Evolutionary conservation across 1,140 invertebrate species (phyloP), one percentile per base, ranked within the genome.

Genomic region (Penaeus indicus): DNA sequence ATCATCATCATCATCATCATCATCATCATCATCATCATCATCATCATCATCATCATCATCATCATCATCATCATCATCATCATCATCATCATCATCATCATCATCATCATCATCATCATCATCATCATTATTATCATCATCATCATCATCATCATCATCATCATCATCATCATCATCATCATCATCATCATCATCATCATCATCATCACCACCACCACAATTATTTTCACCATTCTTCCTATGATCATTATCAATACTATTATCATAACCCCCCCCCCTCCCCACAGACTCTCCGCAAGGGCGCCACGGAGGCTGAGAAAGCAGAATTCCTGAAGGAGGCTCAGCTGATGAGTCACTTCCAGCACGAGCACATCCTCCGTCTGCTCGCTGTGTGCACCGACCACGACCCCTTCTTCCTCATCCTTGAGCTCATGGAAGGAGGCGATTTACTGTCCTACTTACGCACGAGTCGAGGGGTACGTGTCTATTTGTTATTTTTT

Each of bases 381-480:
- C 94, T 99, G 11, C 94, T 99, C 5, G 98, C 98, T 0, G 97
- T 99, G 3, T 99, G 98, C 92, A 94, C 98, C 4, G 97, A 99
- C 92, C 96, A 97, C 81, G 97, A 99, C 92, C 96, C 97, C 19
- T 96, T 97, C 90, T 97, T 97, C 90, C 95, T 99, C 72, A 96
- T 99, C 25, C 95, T 99, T 94, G 98, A 99, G 93, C 94, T 99
- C 16, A 99, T 99, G 99, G 96, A 98, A 93, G 97, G 96, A 1
- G 98, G 98, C 0, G 98, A 99, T 93, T 93, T 99, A 47, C 94
- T 99, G 0, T 97, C 96, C 72, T 99, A 98, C 93, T 93, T 99
- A 19, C 93, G 97, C 61, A 94, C 95, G 1, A 96, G 96, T 90
- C 93, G 97, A 85, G 94, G 94, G 93, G 91, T 91, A 22, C 80